phyloP scores from a whole-genome alignment of 1,140 invertebrate species.

The Brachionus angularis region DNA sequence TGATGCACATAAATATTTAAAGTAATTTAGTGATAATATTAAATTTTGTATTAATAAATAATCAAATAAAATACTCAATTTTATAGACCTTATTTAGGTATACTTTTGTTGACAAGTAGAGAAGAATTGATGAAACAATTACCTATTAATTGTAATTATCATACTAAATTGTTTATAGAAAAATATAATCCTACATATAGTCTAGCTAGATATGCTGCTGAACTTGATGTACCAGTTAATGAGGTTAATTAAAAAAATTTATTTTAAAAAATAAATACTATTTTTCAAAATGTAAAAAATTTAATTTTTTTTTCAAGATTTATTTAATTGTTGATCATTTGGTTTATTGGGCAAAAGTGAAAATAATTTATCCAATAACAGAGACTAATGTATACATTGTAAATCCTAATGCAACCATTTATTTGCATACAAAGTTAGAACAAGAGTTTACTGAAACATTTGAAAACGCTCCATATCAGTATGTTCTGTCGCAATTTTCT shows the following conservation, averaged over 20 bases:
- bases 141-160: conserved; percentile 9
- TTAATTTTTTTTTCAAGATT: background rate
- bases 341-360: conserved; percentile 32
- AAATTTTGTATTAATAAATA: background rate
- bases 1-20: conserved; percentile 4
- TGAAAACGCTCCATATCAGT: conserved; percentile 20
- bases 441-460: background rate
- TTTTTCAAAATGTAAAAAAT: background rate
- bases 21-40: background rate
- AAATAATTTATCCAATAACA: conserved; percentile 28
- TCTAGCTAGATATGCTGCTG: conserved; percentile 7
- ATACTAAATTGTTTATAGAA: conserved; percentile 2
- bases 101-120: background rate
- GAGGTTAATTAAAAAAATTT: conserved; percentile 3
- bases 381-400: conserved; percentile 31
- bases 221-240: conserved; percentile 28
- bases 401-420: conserved; percentile 17
- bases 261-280: background rate
- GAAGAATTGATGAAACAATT: background rate
- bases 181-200: conserved; percentile 19
- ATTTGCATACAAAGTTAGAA: background rate
- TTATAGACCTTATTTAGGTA: conserved; percentile 37
- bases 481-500: conserved; percentile 5
- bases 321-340: conserved; percentile 34
- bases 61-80: background rate